Evolutionary conservation across 2,113 vertebrate genomes (phyloP).

Genomic region (Eupsittula cactorum): DNA sequence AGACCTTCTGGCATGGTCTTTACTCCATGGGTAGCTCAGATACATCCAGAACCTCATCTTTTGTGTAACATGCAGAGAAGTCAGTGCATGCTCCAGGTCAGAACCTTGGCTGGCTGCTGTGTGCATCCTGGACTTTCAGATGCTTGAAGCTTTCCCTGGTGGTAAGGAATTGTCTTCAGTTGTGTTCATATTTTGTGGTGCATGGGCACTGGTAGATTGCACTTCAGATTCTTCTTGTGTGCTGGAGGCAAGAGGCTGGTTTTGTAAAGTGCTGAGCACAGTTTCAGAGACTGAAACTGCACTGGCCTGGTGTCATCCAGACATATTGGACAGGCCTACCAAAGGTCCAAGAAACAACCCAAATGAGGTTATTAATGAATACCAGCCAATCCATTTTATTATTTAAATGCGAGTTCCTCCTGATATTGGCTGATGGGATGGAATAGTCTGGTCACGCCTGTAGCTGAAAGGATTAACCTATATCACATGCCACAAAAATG

Average conservation of each 20-base stretch:
- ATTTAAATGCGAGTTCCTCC: background rate
- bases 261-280: background rate
- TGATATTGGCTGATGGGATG: background rate
- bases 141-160: background rate
- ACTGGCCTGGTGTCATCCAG: background rate
- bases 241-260: background rate
- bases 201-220: rapidly evolving
- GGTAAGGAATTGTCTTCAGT: background rate
- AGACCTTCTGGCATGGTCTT: background rate
- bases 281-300: background rate
- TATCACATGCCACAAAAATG: background rate
- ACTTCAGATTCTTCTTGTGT: background rate
- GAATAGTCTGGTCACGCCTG: background rate
- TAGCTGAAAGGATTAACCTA: background rate
- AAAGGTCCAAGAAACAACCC: background rate
- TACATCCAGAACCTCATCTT: background rate
- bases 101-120: rapidly evolving
- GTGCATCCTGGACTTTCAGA: background rate
- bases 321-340: background rate
- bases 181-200: background rate
- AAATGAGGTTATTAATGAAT: background rate
- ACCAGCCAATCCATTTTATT: background rate
- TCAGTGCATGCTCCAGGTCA: rapidly evolving
- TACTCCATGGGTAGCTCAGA: background rate
- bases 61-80: background rate